phyloP scores from a whole-genome alignment of 1,140 invertebrate species.

The Atopsyche davidsoni region DNA sequence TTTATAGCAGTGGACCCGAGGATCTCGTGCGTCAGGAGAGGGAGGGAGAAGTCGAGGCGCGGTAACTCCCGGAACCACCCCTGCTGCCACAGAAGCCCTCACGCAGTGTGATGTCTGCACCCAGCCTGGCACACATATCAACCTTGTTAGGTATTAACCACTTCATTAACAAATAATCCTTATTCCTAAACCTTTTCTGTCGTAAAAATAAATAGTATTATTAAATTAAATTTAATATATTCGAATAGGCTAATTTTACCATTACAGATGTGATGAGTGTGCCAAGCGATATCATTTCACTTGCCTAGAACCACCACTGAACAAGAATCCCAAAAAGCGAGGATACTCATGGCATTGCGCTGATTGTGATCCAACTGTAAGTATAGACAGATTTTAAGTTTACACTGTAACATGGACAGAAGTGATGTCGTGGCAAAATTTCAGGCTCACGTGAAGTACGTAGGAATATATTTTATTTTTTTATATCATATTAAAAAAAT shows the following conservation, averaged over 20 bases:
- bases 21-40: neutral
- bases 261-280: slow-evolving; percentile 87
- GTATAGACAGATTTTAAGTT: too few species aligned
- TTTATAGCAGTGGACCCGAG: slow-evolving; percentile 7
- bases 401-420: too few species aligned
- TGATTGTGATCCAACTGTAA: slow-evolving; percentile 86
- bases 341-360: slow-evolving; percentile 95
- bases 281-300: slow-evolving; percentile 84
- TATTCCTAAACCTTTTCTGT: too few species aligned
- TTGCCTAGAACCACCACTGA: slow-evolving; percentile 86
- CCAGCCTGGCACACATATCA: slow-evolving; percentile 52
- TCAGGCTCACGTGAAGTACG: too few species aligned
- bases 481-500: too few species aligned
- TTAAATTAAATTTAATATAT: neutral
- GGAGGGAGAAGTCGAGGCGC: neutral
- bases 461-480: too few species aligned
- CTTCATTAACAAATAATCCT: neutral
- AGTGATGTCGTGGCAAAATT: too few species aligned
- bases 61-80: slow-evolving; percentile 12
- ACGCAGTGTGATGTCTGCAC: slow-evolving; percentile 63
- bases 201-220: too few species aligned
- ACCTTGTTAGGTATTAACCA: slow-evolving; percentile 61
- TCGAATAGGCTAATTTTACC: slow-evolving; percentile 8
- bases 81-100: slow-evolving; percentile 29
- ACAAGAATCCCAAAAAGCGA: slow-evolving; percentile 86